Base-by-base conservation (phyloP, 2,888 invertebrate genomes). In the Hydrotaea cyrtoneurina region DNA sequence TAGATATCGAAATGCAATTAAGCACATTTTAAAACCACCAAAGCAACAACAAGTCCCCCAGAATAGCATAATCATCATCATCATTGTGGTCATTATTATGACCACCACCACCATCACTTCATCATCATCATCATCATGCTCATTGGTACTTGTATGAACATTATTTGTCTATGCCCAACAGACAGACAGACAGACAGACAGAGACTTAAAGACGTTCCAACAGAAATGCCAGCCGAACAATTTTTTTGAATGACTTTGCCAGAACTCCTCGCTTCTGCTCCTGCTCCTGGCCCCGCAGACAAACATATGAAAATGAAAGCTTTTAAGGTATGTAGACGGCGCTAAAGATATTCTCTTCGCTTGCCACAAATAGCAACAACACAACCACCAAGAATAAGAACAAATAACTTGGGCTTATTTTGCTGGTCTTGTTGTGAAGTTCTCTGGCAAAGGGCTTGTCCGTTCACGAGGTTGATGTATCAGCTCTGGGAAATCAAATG, bases 1-100 rank as follows among this genome's bases (percentile, higher is more conserved):
- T 89, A 89, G 90, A 91, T 91, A 91, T 91, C 90, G 91, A 91
- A 91, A 91, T 91, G 91, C 91, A 90, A 90, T 90, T 90, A 90
- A 91, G 75, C 80, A 84, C 81, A 81, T 85, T 85, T 75, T 77
- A 77, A 64, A 77, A 59, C 80, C 73, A 74, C 74, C 39, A 80
- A 74, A 80, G 62, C 62, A 80, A 80, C 77, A 80, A 73, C 53
- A 74, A 73, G 19, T 59, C 76, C 64, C 53, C 4, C 23, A 55
- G 36, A 72, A 72, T 73, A 31, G 23, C 55, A 11, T 21, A 50
- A 59, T 10, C 21, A 23, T 15, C 21, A 53, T 23, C 15, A 59
- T 59, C 26, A 26, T 59, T 4, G 23, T 57, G 1, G 21, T 57
- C 57, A 23, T 57, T 1, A 57, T n/a, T 53, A 7, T 17, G 53